A percentile compares a stretch with the other conserved stretches of the same genome.
Conservation (phyloP, 2,888 invertebrate species). For the Stenotaenia linearis region DNA sequence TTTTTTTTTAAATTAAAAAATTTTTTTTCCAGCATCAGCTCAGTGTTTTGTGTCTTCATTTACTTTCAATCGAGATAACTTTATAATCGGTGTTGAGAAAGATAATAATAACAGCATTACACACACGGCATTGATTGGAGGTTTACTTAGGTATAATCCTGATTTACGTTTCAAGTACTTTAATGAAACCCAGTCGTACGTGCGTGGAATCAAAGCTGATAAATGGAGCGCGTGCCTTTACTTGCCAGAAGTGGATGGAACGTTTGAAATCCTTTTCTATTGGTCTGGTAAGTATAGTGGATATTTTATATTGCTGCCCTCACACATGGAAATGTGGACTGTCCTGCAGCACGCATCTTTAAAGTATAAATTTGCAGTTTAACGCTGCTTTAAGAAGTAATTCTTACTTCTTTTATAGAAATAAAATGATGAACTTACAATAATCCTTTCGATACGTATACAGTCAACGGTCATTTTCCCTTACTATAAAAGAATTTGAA, state of each 20-base stretch:
- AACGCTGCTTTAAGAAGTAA: too few relatives aligned
- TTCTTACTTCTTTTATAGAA: too few relatives aligned
- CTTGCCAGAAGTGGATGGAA: background rate
- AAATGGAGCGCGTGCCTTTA: background rate
- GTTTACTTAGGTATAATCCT: background rate
- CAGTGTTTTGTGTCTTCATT: background rate
- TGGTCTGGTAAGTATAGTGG: constrained; percentile 28
- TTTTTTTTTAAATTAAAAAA: background rate
- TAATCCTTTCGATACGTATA: too few relatives aligned
- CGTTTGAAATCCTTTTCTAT: background rate
- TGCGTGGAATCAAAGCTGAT: background rate
- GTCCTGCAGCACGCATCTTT: too few relatives aligned
- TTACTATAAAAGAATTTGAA: too few relatives aligned
- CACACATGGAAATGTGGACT: too few relatives aligned
- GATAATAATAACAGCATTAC: background rate
- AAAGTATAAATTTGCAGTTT: too few relatives aligned
- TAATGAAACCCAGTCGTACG: background rate
- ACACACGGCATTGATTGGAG: background rate
- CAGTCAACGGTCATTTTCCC: too few relatives aligned
- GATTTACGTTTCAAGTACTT: background rate
- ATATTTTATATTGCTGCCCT: background rate
- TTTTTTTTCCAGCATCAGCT: background rate
- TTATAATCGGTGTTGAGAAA: background rate
- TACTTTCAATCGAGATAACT: background rate
- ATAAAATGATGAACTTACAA: too few relatives aligned